A percentile compares a stretch with the other conserved stretches of the same genome.
These are phyloP conservation scores for Tanypteryx hageni DNA, from an alignment of 2,888 invertebrate species.

Conservation along the genomic window DNA sequence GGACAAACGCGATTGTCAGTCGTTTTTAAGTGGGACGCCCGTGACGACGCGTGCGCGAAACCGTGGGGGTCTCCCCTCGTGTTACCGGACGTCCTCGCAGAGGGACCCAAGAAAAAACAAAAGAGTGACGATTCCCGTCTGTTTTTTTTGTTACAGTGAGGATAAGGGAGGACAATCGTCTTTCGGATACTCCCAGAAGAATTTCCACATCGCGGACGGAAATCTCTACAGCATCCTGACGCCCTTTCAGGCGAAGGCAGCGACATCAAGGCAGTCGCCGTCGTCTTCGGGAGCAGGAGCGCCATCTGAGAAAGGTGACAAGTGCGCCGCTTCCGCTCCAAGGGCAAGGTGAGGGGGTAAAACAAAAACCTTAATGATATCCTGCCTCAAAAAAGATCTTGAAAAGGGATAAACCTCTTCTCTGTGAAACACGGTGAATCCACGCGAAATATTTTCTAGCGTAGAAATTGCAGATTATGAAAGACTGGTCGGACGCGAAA, in stretches of 20 bases:
- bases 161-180: slow-evolving; percentile 3
- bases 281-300: not conserved
- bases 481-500: no score
- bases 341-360: not conserved
- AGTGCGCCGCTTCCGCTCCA: not conserved
- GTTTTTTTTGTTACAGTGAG: not conserved
- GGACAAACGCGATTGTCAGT: not conserved
- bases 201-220: slow-evolving; percentile 70
- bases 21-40: not conserved
- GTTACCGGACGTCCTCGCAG: not conserved
- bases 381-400: not conserved
- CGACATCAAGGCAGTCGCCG: slow-evolving; percentile 49
- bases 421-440: not conserved
- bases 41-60: not conserved
- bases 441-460: no score
- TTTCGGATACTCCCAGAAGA: slow-evolving; percentile 70
- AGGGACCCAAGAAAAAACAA: not conserved
- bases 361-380: not conserved
- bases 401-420: not conserved
- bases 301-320: slow-evolving; percentile 4
- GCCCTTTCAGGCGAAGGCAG: slow-evolving; percentile 68
- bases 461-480: no score
- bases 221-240: slow-evolving; percentile 70
- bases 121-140: no score
- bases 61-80: not conserved